A percentile compares a stretch with the other conserved stretches of the same genome.
Conservation (phyloP, 2,888 invertebrate genomes). For the Hirtodrosophila cameraria region DNA sequence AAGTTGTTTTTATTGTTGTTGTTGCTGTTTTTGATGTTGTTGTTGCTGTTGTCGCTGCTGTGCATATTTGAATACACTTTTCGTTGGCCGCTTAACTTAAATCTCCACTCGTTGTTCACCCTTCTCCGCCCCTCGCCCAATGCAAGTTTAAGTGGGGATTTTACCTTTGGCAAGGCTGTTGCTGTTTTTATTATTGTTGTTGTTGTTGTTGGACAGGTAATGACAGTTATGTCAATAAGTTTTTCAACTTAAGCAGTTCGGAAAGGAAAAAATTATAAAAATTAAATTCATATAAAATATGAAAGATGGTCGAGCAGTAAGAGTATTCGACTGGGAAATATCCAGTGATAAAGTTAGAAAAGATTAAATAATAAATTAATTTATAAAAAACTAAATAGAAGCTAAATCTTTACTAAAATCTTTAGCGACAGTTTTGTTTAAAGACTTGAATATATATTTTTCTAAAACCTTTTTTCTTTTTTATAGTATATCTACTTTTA, state of each 20-base stretch:
- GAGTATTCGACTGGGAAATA: not conserved
- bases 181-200: constrained; percentile 20
- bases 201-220: constrained; percentile 64
- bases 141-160: constrained; percentile 65
- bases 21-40: constrained; percentile 27
- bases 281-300: constrained; percentile 42
- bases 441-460: too few relatives aligned
- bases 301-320: not conserved
- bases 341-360: not conserved
- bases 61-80: constrained; percentile 79
- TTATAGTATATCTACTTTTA: too few relatives aligned
- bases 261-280: constrained; percentile 29
- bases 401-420: too few relatives aligned
- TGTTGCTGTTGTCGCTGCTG: constrained; percentile 50
- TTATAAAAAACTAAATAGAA: too few relatives aligned
- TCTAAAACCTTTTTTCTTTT: too few relatives aligned
- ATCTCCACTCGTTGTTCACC: constrained; percentile 42
- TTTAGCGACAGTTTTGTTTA: too few relatives aligned
- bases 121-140: constrained; percentile 21
- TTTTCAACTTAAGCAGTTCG: constrained; percentile 45
- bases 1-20: constrained; percentile 72
- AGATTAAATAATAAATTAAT: too few relatives aligned
- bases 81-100: constrained; percentile 79
- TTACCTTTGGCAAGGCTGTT: constrained; percentile 56
- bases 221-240: constrained; percentile 80